phyloP scores from a whole-genome alignment of 2,888 invertebrate genomes.

The Nysson spinosus region DNA sequence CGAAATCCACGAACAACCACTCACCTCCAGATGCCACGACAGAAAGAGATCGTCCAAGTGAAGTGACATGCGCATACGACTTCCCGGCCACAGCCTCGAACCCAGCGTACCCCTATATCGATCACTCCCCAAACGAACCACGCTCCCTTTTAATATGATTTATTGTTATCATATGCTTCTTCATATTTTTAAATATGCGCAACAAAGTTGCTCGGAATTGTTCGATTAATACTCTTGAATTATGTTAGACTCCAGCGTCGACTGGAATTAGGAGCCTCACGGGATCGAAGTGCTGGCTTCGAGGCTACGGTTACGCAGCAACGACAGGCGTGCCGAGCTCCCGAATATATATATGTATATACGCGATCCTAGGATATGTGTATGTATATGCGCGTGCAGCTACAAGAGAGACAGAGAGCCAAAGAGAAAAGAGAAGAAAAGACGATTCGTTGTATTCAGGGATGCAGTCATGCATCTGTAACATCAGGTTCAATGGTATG shows the following conservation, averaged over 20 bases:
- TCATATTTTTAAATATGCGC: not conserved
- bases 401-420: slow-evolving; percentile 1
- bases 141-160: not conserved
- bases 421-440: slow-evolving; percentile 23
- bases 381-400: slow-evolving; percentile 11
- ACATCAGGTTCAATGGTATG: slow-evolving; percentile 52
- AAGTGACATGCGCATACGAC: slow-evolving; percentile 75
- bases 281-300: slow-evolving; percentile 56
- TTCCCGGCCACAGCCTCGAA: slow-evolving; percentile 61
- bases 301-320: slow-evolving; percentile 60
- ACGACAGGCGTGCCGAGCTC: slow-evolving; percentile 41
- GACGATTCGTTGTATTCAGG: slow-evolving; percentile 19
- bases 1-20: slow-evolving; percentile 69
- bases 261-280: not conserved
- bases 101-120: slow-evolving; percentile 61
- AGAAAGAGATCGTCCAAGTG: slow-evolving; percentile 75
- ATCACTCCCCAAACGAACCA: slow-evolving; percentile 44
- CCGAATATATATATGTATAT: slow-evolving; percentile 5
- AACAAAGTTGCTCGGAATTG: not conserved
- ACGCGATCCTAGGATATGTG: slow-evolving; percentile 29
- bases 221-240: not conserved
- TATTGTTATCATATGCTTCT: not conserved
- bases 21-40: slow-evolving; percentile 77
- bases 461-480: slow-evolving; percentile 31
- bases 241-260: not conserved